Base-by-base conservation (phyloP, 2,888 invertebrate species). In the Harpalus rubripes region DNA sequence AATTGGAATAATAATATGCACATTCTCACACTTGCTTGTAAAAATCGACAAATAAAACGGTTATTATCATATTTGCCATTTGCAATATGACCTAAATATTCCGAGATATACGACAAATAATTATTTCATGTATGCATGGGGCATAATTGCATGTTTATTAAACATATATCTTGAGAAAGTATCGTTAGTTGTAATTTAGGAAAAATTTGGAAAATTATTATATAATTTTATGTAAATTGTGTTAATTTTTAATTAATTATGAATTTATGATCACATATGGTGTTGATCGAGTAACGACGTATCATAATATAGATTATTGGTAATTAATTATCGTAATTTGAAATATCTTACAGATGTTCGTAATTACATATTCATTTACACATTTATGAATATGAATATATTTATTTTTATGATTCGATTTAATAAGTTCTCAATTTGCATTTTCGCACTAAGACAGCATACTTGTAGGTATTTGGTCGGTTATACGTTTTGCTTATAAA, bases 1-100 rank as follows among this genome's bases (percentile, higher is more conserved):
- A 74, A 74, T 74, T 74, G 44, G 16, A 74, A 44, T 74, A 39
- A 68, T 26, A 68, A 68, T 32, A 39, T 68, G 68, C 68, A 68
- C 68, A 39, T 32, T 68, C 68, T 32, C 68, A 26, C 39, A 68
- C 68, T 68, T 39, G 68, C 68, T 12, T 32, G 39, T 68, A 39
- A n/a, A 68, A 68, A 68, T 39, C 32, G 39, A 68, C 68, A 39
- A 68, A 68, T 68, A 68, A 68, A 68, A 68, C n/a, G 32, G 7
- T 59, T 15, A 59, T 59, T 59, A 59, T 59, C 59, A 16, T 59
- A 68, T 26, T 68, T 68, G 15, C 15, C 0, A 39, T 68, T 15
- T 68, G 68, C 68, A 39, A 41, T 63, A 6, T 68, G 68, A 68
- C 68, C 68, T 39, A 68, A 32, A 63, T 61, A 22, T 7, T 10